Conservation (phyloP, 2,888 invertebrate genomes). For the Epirrhoe alternata region DNA sequence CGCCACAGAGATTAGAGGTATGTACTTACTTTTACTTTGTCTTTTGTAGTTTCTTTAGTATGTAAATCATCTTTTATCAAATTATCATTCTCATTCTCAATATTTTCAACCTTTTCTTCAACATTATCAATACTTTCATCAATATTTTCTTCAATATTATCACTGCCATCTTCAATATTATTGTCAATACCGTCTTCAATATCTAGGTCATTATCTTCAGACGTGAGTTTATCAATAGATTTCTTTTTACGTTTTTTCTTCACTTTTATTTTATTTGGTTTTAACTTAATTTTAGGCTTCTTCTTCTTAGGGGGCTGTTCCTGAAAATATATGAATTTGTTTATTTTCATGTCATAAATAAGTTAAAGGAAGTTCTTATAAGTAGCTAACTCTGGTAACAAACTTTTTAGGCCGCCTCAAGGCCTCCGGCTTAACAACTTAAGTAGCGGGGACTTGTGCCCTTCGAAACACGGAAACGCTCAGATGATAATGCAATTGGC, state of each 20-base stretch:
- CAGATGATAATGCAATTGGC: too few species aligned
- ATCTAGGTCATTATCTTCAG: not conserved
- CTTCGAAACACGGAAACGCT: too few species aligned
- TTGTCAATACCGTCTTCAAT: conserved; percentile 10
- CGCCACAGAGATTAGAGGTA: too few species aligned
- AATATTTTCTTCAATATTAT: conserved; percentile 5
- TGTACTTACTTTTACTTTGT: conserved; percentile 5
- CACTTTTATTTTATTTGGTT: conserved; percentile 37
- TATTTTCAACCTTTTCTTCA: conserved; percentile 1
- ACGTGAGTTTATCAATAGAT: not conserved
- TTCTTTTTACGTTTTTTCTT: conserved; percentile 41
- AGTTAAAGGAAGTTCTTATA: not conserved
- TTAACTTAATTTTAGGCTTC: conserved; percentile 41
- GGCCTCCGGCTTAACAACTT: too few species aligned
- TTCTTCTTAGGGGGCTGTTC: conserved; percentile 42
- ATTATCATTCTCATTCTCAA: not conserved
- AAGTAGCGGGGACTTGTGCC: too few species aligned
- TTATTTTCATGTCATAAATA: not conserved
- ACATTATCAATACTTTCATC: conserved; percentile 11
- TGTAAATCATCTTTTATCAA: not conserved
- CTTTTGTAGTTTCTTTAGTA: not conserved
- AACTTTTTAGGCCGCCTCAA: too few species aligned
- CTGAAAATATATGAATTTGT: not conserved
- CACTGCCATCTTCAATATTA: conserved; percentile 11
- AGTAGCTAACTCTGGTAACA: too few species aligned